A percentile compares a stretch with the other conserved stretches of the same genome.
phyloP scores from a whole-genome alignment of 2,888 invertebrate genomes.

The Euplexia lucipara region DNA sequence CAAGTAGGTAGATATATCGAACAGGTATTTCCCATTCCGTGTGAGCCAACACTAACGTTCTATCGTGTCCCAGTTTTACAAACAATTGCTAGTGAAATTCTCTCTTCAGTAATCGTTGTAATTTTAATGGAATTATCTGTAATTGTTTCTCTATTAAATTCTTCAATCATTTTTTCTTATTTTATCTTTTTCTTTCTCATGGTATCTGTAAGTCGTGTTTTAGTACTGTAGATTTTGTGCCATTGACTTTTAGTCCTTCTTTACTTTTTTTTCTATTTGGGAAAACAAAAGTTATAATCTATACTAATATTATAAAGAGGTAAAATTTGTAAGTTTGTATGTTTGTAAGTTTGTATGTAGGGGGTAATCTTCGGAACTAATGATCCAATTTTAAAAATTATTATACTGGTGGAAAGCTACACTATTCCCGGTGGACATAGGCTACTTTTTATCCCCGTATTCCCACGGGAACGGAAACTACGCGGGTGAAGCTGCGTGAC shows the following conservation, averaged over 20 bases:
- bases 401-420: too few species aligned
- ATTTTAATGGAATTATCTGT: slow-evolving; percentile 55
- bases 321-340: too few species aligned
- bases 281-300: too few species aligned
- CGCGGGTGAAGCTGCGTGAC: too few species aligned
- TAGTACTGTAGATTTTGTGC: too few species aligned
- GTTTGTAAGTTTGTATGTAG: too few species aligned
- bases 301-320: too few species aligned
- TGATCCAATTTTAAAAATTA: too few species aligned
- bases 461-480: too few species aligned
- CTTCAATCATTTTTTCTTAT: slow-evolving; percentile 16
- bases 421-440: too few species aligned
- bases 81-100: slow-evolving; percentile 53
- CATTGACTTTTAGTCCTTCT: slow-evolving; percentile 18
- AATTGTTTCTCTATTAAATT: slow-evolving; percentile 57
- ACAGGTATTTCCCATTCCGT: slow-evolving; percentile 54
- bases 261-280: not conserved
- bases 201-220: not conserved
- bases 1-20: slow-evolving; percentile 31
- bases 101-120: slow-evolving; percentile 54
- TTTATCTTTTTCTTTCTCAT: slow-evolving; percentile 31
- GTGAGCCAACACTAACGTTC: slow-evolving; percentile 29
- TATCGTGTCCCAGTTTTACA: slow-evolving; percentile 49
- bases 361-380: too few species aligned
- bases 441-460: too few species aligned